Conservation (phyloP, 2,888 invertebrate species). For the Dasypolia templi region DNA sequence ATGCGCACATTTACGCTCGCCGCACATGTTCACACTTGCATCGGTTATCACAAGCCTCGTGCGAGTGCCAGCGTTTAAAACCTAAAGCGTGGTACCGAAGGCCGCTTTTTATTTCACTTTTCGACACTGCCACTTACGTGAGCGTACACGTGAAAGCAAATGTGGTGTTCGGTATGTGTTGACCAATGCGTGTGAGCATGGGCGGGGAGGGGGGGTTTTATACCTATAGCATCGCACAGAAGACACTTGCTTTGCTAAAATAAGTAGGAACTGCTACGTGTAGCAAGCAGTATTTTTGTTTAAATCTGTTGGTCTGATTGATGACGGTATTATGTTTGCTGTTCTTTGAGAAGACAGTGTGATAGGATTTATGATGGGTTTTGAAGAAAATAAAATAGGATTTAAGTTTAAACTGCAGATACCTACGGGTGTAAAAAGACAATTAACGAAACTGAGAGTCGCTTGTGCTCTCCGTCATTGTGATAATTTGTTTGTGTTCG, state of each 20-base stretch:
- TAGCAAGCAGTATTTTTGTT: not conserved
- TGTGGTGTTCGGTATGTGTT: not conserved
- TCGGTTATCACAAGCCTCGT: not conserved
- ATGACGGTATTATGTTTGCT: not conserved
- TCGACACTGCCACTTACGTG: not conserved
- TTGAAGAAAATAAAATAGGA: too few species aligned
- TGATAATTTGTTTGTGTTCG: too few species aligned
- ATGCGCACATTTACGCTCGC: not conserved
- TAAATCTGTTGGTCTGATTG: too few species aligned
- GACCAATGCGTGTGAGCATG: not conserved
- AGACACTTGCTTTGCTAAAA: not conserved
- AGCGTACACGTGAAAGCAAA: not conserved
- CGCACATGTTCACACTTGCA: not conserved
- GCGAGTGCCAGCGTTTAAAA: not conserved
- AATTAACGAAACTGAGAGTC: too few species aligned
- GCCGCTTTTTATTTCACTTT: not conserved
- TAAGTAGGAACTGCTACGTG: not conserved
- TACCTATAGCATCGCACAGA: not conserved
- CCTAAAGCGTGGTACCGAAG: not conserved
- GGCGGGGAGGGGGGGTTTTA: too few species aligned
- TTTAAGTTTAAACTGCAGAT: too few species aligned
- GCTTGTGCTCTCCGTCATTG: too few species aligned
- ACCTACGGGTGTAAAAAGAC: too few species aligned
- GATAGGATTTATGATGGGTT: not conserved
- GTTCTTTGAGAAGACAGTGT: not conserved